A percentile compares a stretch with the other conserved stretches of the same genome.
Conservation (phyloP, 2,888 invertebrate species). For the Opisthograptis luteolata region DNA sequence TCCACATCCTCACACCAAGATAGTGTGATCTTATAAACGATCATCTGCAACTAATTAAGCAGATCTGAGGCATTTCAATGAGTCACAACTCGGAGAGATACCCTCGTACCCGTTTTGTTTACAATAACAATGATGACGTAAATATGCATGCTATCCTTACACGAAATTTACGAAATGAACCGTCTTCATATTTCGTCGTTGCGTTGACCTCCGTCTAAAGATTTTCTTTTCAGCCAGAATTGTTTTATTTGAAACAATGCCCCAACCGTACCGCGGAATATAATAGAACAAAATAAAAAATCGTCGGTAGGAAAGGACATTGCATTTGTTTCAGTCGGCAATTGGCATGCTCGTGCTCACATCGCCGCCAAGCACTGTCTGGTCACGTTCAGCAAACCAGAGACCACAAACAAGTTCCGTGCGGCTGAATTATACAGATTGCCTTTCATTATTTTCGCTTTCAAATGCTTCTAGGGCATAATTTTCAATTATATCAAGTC, state of each 20-base stretch:
- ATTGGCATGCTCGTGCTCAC: conserved; percentile 65
- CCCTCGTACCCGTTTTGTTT: conserved; percentile 59
- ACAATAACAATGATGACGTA: conserved; percentile 66
- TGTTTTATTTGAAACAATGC: conserved; percentile 29
- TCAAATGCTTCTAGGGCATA: conserved; percentile 59
- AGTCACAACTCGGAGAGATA: conserved; percentile 50
- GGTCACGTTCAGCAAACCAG: conserved; percentile 81
- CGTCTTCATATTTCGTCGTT: conserved; percentile 6
- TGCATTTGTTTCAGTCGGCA: conserved; percentile 53
- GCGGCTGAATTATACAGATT: conserved; percentile 64
- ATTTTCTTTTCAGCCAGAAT: conserved; percentile 15
- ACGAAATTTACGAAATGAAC: conserved; percentile 18
- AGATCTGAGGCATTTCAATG: conserved; percentile 47
- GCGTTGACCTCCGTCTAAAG: conserved; percentile 6
- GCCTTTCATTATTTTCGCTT: conserved; percentile 67
- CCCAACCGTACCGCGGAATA: conserved; percentile 15
- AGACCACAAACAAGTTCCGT: conserved; percentile 74
- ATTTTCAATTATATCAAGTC: conserved; percentile 59
- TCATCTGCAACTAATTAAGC: conserved; percentile 48
- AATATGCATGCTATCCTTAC: conserved; percentile 43
- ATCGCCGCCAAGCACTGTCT: conserved; percentile 63
- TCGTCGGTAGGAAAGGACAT: conserved; percentile 50
- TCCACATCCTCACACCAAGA: conserved; percentile 43
- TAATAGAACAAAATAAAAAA: conserved; percentile 37
- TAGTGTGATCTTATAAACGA: conserved; percentile 39